Percentiles rank a stretch among this genome's conserved stretches.
Evolutionary conservation across 1,140 invertebrate species (phyloP).

Genomic region (Lepidurus couesii): DNA sequence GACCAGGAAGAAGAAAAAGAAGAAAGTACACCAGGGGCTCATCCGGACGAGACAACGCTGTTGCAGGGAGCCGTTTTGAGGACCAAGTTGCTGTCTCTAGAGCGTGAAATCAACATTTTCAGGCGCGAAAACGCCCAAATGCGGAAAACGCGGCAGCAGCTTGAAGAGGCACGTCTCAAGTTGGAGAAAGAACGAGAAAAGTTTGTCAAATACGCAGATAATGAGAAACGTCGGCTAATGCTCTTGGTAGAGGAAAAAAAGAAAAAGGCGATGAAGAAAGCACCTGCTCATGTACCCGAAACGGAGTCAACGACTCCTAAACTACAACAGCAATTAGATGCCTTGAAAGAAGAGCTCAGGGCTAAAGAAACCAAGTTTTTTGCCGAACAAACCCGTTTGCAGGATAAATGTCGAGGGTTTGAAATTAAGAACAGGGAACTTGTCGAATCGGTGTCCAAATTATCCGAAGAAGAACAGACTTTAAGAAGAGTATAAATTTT

Average conservation of each 20-base stretch:
- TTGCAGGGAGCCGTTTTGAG: slow-evolving; percentile 25
- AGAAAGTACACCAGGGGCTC: not conserved
- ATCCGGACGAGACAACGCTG: slow-evolving; percentile 4
- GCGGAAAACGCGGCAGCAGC: slow-evolving; percentile 28
- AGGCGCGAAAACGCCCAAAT: slow-evolving; percentile 27
- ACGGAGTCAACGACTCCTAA: not conserved
- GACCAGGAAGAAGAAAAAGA: not conserved
- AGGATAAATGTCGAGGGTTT: slow-evolving; percentile 27
- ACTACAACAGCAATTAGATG: slow-evolving; percentile 26
- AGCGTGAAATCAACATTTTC: slow-evolving; percentile 32
- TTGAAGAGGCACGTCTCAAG: slow-evolving; percentile 29
- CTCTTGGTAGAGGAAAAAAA: slow-evolving; percentile 28
- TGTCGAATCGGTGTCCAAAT: slow-evolving; percentile 8
- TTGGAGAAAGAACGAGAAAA: slow-evolving; percentile 32
- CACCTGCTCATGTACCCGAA: not conserved
- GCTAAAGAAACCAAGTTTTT: slow-evolving; percentile 33
- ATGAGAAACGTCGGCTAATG: slow-evolving; percentile 31
- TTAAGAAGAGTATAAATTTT: slow-evolving; percentile 23
- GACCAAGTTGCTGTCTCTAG: slow-evolving; percentile 16
- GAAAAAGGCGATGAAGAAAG: slow-evolving; percentile 24
- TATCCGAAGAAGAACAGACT: slow-evolving; percentile 32
- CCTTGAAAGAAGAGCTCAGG: slow-evolving; percentile 27
- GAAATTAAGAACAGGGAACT: slow-evolving; percentile 28
- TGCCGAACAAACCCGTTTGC: slow-evolving; percentile 28
- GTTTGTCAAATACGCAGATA: slow-evolving; percentile 30